phyloP scores from a whole-genome alignment of 2,797 vertebrate species.

The Mormyrops boulengeri region DNA sequence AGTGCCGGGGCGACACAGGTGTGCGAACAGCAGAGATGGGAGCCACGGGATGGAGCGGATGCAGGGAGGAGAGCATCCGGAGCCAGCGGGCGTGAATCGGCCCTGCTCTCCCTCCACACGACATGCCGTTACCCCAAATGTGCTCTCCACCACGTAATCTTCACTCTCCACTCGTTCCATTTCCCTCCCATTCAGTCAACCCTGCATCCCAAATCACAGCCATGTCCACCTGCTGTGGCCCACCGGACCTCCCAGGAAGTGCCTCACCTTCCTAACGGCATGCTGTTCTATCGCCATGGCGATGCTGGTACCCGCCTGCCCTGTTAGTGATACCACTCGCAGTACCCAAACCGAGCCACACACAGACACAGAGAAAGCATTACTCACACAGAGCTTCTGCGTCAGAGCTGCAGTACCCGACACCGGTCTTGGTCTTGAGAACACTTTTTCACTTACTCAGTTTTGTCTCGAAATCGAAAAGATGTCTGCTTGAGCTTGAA shows the following conservation, averaged over 20 bases:
- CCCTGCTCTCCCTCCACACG: background rate
- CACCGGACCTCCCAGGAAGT: background rate
- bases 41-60: background rate
- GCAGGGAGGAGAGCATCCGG: background rate
- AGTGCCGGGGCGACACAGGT: background rate
- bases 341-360: background rate
- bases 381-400: background rate
- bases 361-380: background rate
- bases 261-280: background rate
- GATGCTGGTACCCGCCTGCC: background rate
- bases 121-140: background rate
- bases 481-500: background rate
- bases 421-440: background rate
- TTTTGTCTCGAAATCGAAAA: background rate
- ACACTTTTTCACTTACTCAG: background rate
- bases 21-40: background rate
- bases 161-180: background rate
- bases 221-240: background rate
- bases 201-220: background rate
- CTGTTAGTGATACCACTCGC: background rate
- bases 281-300: background rate
- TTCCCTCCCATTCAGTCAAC: background rate
- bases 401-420: background rate
- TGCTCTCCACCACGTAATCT: background rate
- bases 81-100: background rate